phyloP scores from a whole-genome alignment of 2,113 vertebrate species.

The Entelurus aequoreus region DNA sequence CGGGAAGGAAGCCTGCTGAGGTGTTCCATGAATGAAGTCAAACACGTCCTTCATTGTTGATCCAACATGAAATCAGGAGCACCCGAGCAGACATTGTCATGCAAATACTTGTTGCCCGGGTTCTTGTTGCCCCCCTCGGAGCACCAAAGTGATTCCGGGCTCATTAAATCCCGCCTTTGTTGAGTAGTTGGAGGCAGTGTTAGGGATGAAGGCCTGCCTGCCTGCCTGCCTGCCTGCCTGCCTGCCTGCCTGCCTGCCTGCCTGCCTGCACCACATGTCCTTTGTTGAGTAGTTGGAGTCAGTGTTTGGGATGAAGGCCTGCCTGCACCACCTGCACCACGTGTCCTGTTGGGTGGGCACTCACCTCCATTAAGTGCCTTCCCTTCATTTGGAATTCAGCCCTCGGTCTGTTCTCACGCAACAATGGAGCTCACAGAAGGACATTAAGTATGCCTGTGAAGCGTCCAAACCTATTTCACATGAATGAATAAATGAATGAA shows the following conservation, averaged over 20 bases:
- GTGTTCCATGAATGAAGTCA: too few relatives aligned
- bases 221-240: too few relatives aligned
- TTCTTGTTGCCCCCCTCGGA: constrained; percentile 15
- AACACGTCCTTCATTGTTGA: too few relatives aligned
- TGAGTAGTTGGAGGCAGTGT: constrained; percentile 25
- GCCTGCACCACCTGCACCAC: constrained; percentile 19
- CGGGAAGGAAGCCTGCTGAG: too few relatives aligned
- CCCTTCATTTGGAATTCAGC: constrained; percentile 25
- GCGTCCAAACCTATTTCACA: too few relatives aligned
- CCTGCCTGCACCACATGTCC: too few relatives aligned
- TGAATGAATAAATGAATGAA: too few relatives aligned
- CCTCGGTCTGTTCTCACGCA: constrained; percentile 20
- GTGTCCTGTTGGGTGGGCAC: too few relatives aligned
- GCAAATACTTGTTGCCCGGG: constrained; percentile 35
- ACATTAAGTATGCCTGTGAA: too few relatives aligned
- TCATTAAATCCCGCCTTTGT: constrained; percentile 55
- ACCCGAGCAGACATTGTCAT: constrained; percentile 3
- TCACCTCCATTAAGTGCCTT: constrained; percentile 25
- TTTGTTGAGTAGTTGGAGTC: constrained; percentile 33
- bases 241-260: too few relatives aligned
- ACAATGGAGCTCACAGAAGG: constrained; percentile 13
- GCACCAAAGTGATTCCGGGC: constrained; percentile 30
- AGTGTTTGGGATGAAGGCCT: background rate
- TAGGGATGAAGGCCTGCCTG: background rate
- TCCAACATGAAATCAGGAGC: background rate